A percentile compares a stretch with the other conserved stretches of the same genome.
Conservation (phyloP, 2,797 vertebrate genomes). For the Taeniopygia guttata region DNA sequence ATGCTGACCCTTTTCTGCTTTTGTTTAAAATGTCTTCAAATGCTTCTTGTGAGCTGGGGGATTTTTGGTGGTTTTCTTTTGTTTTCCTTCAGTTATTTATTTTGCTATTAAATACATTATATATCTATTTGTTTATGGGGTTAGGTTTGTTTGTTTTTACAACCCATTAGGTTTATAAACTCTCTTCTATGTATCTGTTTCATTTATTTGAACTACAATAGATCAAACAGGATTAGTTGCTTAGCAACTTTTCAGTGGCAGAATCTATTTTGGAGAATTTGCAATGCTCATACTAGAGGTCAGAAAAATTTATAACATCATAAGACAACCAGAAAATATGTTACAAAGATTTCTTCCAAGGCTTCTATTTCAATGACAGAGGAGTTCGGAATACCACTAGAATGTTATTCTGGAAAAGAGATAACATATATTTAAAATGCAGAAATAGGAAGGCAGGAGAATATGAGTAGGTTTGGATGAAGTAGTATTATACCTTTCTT, state of each 20-base stretch:
- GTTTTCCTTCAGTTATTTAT: neutral
- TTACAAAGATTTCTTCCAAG: slow-evolving; percentile 57
- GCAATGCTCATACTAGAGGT: slow-evolving; percentile 50
- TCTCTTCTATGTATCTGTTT: slow-evolving; percentile 46
- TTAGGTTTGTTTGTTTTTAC: slow-evolving; percentile 17
- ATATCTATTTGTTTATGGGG: slow-evolving; percentile 1
- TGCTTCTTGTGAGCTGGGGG: neutral
- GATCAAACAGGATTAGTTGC: slow-evolving; percentile 60
- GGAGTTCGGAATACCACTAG: slow-evolving; percentile 24
- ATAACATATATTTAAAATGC: neutral
- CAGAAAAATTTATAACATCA: slow-evolving; percentile 56
- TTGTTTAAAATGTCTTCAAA: neutral
- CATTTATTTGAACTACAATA: slow-evolving; percentile 50
- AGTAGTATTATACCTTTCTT: neutral
- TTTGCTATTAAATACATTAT: slow-evolving; percentile 15
- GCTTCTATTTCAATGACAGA: slow-evolving; percentile 24
- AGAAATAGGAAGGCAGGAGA: neutral
- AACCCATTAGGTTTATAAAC: slow-evolving; percentile 57
- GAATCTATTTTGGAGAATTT: slow-evolving; percentile 57
- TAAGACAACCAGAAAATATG: slow-evolving; percentile 64
- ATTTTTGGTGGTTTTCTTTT: neutral
- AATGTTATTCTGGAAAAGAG: slow-evolving; percentile 31
- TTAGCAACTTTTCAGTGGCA: slow-evolving; percentile 62
- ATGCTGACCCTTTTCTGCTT: neutral
- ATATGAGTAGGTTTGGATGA: neutral